Evolutionary conservation across 2,888 invertebrate genomes (phyloP).

Genomic region (Cynaeus angustus): DNA sequence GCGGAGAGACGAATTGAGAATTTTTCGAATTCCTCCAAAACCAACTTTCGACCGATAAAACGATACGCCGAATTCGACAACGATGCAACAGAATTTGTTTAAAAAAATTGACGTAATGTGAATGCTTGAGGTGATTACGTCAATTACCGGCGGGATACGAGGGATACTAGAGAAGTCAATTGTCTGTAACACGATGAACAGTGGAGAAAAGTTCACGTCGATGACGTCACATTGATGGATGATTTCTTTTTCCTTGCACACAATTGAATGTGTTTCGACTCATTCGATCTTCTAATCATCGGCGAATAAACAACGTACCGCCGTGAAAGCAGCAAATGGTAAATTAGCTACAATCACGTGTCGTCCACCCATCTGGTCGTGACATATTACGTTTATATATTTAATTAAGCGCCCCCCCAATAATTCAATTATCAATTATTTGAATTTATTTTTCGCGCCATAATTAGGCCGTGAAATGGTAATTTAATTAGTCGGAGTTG

Average conservation of each 20-base stretch:
- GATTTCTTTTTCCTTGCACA: no score
- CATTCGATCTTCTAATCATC: no score
- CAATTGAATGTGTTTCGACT: no score
- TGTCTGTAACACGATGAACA: no score
- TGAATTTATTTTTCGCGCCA: conserved; percentile 9
- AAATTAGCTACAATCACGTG: background rate
- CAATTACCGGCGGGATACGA: no score
- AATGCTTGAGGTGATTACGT: no score
- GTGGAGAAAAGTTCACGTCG: no score
- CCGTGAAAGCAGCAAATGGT: no score
- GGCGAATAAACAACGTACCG: background rate
- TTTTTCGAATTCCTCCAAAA: background rate
- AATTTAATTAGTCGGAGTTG: conserved; percentile 5
- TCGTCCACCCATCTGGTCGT: background rate
- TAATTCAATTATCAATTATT: conserved; percentile 14
- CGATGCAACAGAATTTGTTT: no score
- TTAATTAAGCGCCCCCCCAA: background rate
- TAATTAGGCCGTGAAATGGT: conserved; percentile 7
- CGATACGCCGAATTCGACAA: background rate
- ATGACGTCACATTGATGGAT: no score
- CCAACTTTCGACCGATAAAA: background rate
- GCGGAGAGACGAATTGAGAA: background rate
- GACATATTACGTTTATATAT: background rate
- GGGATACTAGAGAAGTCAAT: no score
- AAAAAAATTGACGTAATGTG: no score